Evolutionary conservation across 2,888 invertebrate species (phyloP), one percentile per base, ranked within the genome.

Genomic region (Heliconius ethilla): DNA sequence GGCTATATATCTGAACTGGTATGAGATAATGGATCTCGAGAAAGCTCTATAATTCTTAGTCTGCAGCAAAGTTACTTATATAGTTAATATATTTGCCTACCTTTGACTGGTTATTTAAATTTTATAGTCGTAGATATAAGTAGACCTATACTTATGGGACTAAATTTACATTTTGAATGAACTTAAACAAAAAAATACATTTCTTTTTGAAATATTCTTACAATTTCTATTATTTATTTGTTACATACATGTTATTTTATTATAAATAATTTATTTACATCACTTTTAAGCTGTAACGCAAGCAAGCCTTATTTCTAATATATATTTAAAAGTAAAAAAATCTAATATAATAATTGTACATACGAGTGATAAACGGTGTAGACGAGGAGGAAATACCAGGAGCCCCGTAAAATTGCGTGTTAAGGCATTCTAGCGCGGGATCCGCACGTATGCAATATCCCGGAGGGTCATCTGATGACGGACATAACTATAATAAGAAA

Each of bases 361-460:
- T 82, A 93, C 94, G 90, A 65, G 85, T 85, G 7, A 93, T 80
- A 83, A 89, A 91, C 2, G 92, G 90, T 2, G 90, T 87, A 0
- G 90, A 80, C 77, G 85, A 84, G 3, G 88, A 86, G 0, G 89
- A 87, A 18, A 87, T 85, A 2, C 90, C 92, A 3, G 93, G 89
- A 5, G 87, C 84, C 65, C 91, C 91, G 72, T 90, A 93, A 78
- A 90, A 94, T 80, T 94, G 93, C 79, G 88, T 90, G 76, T 87
- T 89, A 62, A 93, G 82, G 59, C 88, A 89, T 62, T 93, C 92
- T 22, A 94, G 81, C 0, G 89, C 87, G 2, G 92, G 93, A 81
- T 94, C 93, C 1, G 90, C 89, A 76, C 85, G 86, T 72, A 94
- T 93, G 79, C 92, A 92, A 75, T 83, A 89, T 33, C 82, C 81